Conservation (phyloP, 53 echinoderm and acorn worm species). For the Stichopus horrens region DNA sequence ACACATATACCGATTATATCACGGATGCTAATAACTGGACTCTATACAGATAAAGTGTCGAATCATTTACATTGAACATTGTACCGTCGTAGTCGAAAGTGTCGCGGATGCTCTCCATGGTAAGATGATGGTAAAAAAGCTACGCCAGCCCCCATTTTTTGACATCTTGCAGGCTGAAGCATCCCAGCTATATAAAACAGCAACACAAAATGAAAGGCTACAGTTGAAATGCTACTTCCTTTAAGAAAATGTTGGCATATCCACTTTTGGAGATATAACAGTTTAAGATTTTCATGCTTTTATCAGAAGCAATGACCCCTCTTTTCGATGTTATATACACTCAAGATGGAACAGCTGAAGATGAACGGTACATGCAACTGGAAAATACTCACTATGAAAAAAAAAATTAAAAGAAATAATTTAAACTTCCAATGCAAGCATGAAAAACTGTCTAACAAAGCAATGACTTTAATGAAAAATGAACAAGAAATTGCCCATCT, state of each 20-base stretch:
- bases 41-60: constrained; percentile 7
- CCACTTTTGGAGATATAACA: neutral
- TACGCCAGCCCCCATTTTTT: neutral
- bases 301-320: neutral
- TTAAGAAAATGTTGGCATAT: neutral
- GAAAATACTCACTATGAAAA: neutral
- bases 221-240: neutral
- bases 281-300: neutral
- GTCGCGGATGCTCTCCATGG: neutral
- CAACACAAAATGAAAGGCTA: constrained; percentile 5
- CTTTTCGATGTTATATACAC: constrained; percentile 1
- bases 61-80: constrained; percentile 7
- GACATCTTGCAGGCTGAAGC: too few species aligned
- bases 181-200: neutral
- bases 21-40: constrained; percentile 1
- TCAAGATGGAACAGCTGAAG: neutral
- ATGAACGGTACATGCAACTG: neutral
- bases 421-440: constrained; percentile 15
- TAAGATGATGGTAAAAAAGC: neutral
- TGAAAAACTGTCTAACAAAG: neutral
- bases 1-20: constrained; percentile 10
- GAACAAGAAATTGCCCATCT: too few species aligned
- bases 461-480: too few species aligned
- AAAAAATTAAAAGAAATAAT: neutral
- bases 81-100: neutral